Evolutionary conservation across 2,113 vertebrate genomes (phyloP).

Genomic region (Oceanites oceanicus): DNA sequence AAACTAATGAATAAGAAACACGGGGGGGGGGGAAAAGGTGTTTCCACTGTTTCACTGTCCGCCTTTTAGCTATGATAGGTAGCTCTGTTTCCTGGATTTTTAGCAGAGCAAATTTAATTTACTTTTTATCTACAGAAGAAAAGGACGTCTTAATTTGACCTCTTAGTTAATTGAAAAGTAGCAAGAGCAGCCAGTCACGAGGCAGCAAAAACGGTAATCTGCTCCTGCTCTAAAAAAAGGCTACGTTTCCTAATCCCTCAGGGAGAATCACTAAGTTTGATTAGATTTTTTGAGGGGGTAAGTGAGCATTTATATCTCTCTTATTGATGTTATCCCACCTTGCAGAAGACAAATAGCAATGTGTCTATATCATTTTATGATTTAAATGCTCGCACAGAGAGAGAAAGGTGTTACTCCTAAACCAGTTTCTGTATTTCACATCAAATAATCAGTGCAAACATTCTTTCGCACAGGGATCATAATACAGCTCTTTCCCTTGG

Average conservation of each 20-base stretch:
- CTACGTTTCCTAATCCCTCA: neutral
- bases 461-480: neutral
- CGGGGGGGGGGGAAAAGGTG: accelerated
- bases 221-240: neutral
- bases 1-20: neutral
- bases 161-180: neutral
- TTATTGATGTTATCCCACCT: neutral
- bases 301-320: neutral
- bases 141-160: neutral
- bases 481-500: neutral
- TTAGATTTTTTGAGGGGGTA: neutral
- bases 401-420: neutral
- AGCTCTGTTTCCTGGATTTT: neutral
- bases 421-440: neutral
- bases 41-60: neutral
- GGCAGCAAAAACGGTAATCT: neutral
- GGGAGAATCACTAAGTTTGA: neutral
- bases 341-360: neutral
- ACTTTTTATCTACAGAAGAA: neutral
- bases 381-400: neutral
- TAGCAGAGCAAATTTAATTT: neutral
- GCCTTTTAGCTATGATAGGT: neutral
- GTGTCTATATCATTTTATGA: neutral
- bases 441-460: neutral
- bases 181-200: neutral